A percentile compares a stretch with the other conserved stretches of the same genome.
phyloP scores from a whole-genome alignment of 2,113 vertebrate genomes.

The Anarhynchus alexandrinus region DNA sequence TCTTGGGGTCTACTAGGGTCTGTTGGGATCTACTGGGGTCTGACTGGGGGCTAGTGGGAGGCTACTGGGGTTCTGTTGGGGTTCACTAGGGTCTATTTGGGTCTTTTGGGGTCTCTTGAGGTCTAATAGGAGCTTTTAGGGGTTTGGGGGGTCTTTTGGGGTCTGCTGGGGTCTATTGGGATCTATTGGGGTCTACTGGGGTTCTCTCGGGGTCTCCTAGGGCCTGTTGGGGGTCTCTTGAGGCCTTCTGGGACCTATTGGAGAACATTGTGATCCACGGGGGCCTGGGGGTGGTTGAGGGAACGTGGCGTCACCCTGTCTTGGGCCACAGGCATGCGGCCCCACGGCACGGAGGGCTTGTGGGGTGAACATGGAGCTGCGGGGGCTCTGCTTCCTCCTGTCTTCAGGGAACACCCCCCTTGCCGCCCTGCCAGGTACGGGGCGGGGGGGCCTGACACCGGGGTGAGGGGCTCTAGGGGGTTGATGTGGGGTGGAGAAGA shows the following conservation, averaged over 20 bases:
- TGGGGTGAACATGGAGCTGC: background rate
- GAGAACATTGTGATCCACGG: background rate
- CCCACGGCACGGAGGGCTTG: background rate
- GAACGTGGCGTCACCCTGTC: background rate
- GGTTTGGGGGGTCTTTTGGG: rapidly evolving
- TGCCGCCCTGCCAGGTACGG: background rate
- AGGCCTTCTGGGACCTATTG: background rate
- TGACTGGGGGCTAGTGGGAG: too few relatives aligned
- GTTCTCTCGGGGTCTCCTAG: background rate
- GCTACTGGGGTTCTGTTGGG: too few relatives aligned
- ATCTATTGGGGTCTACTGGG: background rate
- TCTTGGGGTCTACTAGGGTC: too few relatives aligned
- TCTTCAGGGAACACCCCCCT: background rate
- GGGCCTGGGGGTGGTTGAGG: background rate
- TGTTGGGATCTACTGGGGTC: too few relatives aligned
- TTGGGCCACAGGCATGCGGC: background rate
- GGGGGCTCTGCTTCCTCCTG: background rate
- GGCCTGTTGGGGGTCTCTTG: too few relatives aligned
- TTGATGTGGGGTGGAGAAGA: background rate
- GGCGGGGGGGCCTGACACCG: too few relatives aligned
- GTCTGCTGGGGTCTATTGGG: background rate
- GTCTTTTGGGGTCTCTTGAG: background rate
- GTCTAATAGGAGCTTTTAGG: too few relatives aligned
- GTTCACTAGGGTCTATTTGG: too few relatives aligned
- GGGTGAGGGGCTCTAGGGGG: background rate